Evolutionary conservation across 2,888 invertebrate species (phyloP), one percentile per base, ranked within the genome.

Genomic region (Deilephila porcellus): DNA sequence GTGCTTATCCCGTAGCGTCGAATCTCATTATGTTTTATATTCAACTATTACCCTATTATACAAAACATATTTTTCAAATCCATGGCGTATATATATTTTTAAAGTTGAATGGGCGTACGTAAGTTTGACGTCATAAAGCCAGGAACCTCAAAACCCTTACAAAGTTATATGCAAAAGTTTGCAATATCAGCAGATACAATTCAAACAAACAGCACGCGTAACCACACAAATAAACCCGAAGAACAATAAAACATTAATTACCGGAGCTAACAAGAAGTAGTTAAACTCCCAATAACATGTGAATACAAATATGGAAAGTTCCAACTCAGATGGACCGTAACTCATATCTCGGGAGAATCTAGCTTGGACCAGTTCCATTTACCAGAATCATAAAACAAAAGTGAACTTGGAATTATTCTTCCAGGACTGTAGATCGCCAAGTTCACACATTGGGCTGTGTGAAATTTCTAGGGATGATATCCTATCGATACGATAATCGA

Each of bases 291-390:
- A 25, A 63, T 63, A 63, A 45, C 52, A 17, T 67, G 67, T 67
- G 67, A 25, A 67, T 67, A 52, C 52, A 67, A 67, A 67, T 64
- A 64, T 64, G 20, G 25, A 67, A 67, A 67, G 67, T 67, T 67
- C 8, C 25, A 56, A 29, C 60, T 60, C 25, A 17, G 14, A 14
- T n/a, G 56, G 56, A 11, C 25, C 20, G 67, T 52, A 67, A 67
- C 14, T 52, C 67, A 67, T 67, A 67, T 67, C 67, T 67, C 45
- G 45, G 14, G 45, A 17, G 25, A 29, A 29, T 52, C 67, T 67
- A 67, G 20, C 45, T 52, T 25, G 52, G 64, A 17, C 52, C 14
- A 25, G 25, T 17, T n/a, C 17, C 52, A 67, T 67, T 67, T 62
- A 17, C 64, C 37, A 11, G 67, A 67, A 67, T 25, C 52, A 25